A percentile compares a stretch with the other conserved stretches of the same genome.
phyloP scores from a whole-genome alignment of 2,888 invertebrate genomes.

The Marasmarcha lunaedactyla region DNA sequence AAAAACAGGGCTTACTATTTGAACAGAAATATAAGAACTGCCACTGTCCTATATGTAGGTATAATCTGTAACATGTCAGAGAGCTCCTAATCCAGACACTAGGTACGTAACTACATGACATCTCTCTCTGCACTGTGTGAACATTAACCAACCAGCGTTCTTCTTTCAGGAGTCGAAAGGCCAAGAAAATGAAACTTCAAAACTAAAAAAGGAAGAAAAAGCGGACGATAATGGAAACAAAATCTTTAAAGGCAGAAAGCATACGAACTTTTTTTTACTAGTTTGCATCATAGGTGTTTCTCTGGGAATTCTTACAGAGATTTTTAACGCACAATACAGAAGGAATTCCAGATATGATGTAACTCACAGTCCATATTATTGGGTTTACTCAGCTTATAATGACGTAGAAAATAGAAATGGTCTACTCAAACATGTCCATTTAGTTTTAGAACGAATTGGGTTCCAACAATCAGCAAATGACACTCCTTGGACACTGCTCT shows the following conservation, averaged over 20 bases:
- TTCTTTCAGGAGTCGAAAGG: background rate
- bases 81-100: too few relatives aligned
- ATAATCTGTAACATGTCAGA: too few relatives aligned
- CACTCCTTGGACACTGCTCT: constrained; percentile 86
- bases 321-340: constrained; percentile 32
- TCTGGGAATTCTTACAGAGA: constrained; percentile 38
- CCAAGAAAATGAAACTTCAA: constrained; percentile 10
- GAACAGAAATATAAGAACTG: too few relatives aligned
- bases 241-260: constrained; percentile 10
- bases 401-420: constrained; percentile 72
- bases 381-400: constrained; percentile 68
- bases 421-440: constrained; percentile 83
- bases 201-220: constrained; percentile 6
- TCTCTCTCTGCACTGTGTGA: too few relatives aligned
- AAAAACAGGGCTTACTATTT: too few relatives aligned
- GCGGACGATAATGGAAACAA: constrained; percentile 11
- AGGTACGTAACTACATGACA: too few relatives aligned
- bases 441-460: constrained; percentile 81
- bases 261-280: constrained; percentile 33
- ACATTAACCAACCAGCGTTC: too few relatives aligned
- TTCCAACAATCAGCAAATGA: constrained; percentile 70
- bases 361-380: constrained; percentile 42
- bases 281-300: constrained; percentile 43
- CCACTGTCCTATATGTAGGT: too few relatives aligned
- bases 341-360: background rate